Conservation (phyloP, 2,888 invertebrate species). For the Scaptomyza polygonia region DNA sequence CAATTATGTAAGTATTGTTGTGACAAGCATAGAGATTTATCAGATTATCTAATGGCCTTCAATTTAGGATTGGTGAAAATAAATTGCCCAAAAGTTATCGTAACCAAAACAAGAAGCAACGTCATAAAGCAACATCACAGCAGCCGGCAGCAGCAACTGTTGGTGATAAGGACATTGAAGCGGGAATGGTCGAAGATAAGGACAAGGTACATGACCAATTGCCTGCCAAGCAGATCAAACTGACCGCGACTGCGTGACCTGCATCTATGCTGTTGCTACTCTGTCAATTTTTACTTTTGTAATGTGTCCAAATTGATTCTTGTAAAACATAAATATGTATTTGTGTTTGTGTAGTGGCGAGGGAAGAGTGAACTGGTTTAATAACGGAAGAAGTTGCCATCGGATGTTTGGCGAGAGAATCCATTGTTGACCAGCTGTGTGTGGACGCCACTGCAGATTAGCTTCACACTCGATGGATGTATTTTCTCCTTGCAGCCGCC, state of each 20-base stretch:
- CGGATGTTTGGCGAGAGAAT: conserved; percentile 91
- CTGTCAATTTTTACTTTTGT: conserved; percentile 49
- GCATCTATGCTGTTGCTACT: conserved; percentile 23
- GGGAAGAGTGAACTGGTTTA: conserved; percentile 70
- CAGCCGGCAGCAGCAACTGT: conserved; percentile 2
- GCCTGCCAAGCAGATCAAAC: conserved; percentile 67
- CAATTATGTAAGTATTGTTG: conserved; percentile 87
- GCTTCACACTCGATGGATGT: conserved; percentile 90
- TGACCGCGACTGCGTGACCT: conserved; percentile 60
- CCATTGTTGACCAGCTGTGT: conserved; percentile 92
- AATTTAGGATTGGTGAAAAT: conserved; percentile 86
- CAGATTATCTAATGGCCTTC: conserved; percentile 13
- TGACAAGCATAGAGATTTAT: background rate
- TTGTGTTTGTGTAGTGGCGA: background rate
- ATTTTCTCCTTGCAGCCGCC: conserved; percentile 87
- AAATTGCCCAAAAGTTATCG: conserved; percentile 87
- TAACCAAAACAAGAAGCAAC: conserved; percentile 89
- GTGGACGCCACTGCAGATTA: conserved; percentile 92
- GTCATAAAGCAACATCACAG: conserved; percentile 44
- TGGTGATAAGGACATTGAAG: background rate
- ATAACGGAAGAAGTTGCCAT: conserved; percentile 90
- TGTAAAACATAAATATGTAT: conserved; percentile 10
- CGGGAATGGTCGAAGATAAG: background rate
- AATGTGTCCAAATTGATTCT: conserved; percentile 23
- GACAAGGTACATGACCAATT: conserved; percentile 23